Base-by-base conservation (phyloP, 1,140 invertebrate species). In the Paramacrobiotus metropolitanus region DNA sequence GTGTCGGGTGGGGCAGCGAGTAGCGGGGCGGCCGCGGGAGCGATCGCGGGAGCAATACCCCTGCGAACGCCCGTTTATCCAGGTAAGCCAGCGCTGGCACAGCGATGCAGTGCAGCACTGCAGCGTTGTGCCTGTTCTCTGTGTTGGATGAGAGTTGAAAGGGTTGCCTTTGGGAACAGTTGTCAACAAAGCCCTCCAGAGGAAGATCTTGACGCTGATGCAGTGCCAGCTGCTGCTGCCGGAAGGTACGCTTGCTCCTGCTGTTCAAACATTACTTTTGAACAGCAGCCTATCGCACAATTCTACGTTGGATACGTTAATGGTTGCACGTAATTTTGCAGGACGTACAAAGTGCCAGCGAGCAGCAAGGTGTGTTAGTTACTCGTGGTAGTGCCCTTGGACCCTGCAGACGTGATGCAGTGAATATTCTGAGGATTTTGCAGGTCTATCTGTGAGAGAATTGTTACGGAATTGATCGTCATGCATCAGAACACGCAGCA, bases 401-500 rank as follows among this genome's bases (percentile, higher is more conserved):
- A n/a, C n/a, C n/a, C n/a, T n/a, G n/a, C n/a, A n/a, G n/a, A n/a
- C n/a, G n/a, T n/a, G n/a, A n/a, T n/a, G n/a, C n/a, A n/a, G n/a
- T n/a, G n/a, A n/a, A n/a, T n/a, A 40, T 40, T 15, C 34, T 40
- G 34, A 15, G n/a, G 9, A 55, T 60, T 61, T 68, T 31, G 86
- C 87, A 29, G 86, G 87, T 2, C 77, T 90, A 60, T 93, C 87
- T 18, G 89, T 1, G 93, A 97, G 73, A 78, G 93, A 29, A 86
- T 88, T 0, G 86, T 96, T 29, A 92, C 87, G 1, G 93, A 98
- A 71, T 77, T 98, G 1, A 89, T 96, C 67, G 71, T 94, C 9
- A 87, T 91, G 67, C 89, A 95, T 73, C 85, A 94, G 74, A 91
- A 90, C 76, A 84, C 86, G 30, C 84, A 89, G 68, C 87, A 92